phyloP scores from a whole-genome alignment of 2,797 vertebrate genomes.

The Thamnophis elegans region DNA sequence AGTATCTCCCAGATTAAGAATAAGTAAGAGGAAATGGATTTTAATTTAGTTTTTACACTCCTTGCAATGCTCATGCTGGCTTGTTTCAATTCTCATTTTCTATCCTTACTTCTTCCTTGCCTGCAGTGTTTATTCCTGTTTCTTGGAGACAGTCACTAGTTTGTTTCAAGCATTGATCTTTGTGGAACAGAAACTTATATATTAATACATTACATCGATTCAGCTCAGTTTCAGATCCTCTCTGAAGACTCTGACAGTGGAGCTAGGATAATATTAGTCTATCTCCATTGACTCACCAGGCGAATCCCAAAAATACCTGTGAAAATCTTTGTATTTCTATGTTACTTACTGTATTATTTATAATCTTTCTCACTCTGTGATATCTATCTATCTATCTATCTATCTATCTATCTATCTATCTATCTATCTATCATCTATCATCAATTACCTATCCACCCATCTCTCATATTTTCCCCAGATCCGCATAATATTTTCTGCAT shows the following conservation, averaged over 20 bases:
- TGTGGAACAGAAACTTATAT: background rate
- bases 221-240: background rate
- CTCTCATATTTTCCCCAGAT: background rate
- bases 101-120: background rate
- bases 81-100: too few species aligned
- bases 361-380: background rate
- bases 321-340: background rate
- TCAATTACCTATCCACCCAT: background rate
- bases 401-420: background rate
- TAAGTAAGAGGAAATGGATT: background rate
- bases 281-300: background rate
- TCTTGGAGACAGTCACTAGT: background rate
- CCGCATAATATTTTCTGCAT: background rate
- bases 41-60: background rate
- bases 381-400: background rate
- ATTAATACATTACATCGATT: background rate
- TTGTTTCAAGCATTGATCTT: background rate
- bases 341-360: background rate
- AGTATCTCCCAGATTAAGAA: slow-evolving; percentile 1
- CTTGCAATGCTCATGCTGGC: background rate
- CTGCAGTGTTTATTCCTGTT: background rate
- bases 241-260: background rate
- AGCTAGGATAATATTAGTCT: background rate
- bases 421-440: too few species aligned
- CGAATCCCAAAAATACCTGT: background rate